These are phyloP conservation scores for Meghimatium bilineatum DNA, from an alignment of 2,888 invertebrate species.

Conservation along the genomic window DNA sequence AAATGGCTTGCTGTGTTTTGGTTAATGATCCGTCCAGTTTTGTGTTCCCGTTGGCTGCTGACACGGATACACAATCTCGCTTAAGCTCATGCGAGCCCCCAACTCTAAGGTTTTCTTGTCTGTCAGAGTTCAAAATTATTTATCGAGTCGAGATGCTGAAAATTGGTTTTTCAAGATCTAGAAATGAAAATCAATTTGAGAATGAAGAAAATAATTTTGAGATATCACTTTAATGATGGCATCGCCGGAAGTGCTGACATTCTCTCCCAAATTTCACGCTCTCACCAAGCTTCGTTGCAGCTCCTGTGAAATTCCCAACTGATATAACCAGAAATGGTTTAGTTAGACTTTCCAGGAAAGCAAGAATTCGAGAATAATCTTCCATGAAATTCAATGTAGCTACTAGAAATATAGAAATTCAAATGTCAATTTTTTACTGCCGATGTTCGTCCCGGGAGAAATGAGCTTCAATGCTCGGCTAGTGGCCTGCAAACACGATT, in stretches of 20 bases:
- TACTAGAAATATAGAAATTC: background rate
- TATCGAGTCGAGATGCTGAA: conserved; percentile 17
- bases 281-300: conserved; percentile 17
- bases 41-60: background rate
- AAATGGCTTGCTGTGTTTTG: conserved; percentile 26
- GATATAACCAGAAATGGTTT: conserved; percentile 4
- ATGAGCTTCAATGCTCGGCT: background rate
- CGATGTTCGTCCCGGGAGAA: background rate
- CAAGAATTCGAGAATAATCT: conserved; percentile 24
- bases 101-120: conserved; percentile 7
- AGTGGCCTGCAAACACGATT: background rate
- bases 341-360: background rate
- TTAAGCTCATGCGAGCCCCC: background rate
- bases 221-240: conserved; percentile 34
- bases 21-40: conserved; percentile 24
- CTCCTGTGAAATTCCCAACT: background rate
- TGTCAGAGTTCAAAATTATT: conserved; percentile 14
- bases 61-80: background rate
- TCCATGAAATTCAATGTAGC: background rate
- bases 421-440: background rate
- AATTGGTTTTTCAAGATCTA: conserved; percentile 30
- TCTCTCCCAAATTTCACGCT: conserved; percentile 24
- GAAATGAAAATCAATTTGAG: conserved; percentile 34
- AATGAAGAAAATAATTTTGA: conserved; percentile 32
- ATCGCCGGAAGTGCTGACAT: conserved; percentile 34